Base-by-base conservation (phyloP, 1,140 invertebrate genomes). In the Spodoptera litura region DNA sequence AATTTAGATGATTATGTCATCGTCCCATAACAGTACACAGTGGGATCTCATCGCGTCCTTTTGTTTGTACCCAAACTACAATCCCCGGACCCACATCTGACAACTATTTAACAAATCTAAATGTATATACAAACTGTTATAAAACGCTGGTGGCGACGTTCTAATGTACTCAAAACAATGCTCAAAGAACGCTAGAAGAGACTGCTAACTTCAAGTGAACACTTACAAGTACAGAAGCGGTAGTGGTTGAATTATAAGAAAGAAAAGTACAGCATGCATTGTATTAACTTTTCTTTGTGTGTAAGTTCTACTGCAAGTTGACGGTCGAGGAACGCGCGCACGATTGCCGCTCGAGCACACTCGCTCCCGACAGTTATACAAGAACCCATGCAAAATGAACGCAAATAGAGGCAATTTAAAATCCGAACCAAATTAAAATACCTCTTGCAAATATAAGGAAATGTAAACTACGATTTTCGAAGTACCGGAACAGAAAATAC, bases 221-320 rank as follows among this genome's bases (percentile, higher is more conserved):
- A 61, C 59, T 61, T 31, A 35, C 27, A 31, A 35, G 20, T 13
- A 35, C 20, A 20, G 20, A 25, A 4, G 2, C 59, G 13, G 35
- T 15, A n/a, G 27, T 11, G 31, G 13, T 62, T 12, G 11, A 38
- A 8, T 13, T 61, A 38, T 44, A 38, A 44, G 38, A 44, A 58
- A 38, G 59, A 38, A 62, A 38, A 62, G 31, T n/a, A 35, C 38
- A n/a, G 59, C 59, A 15, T 62, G 59, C 59, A 38, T 62, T 62
- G 35, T 38, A 62, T 62, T 62, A 62, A 62, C 13, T 62, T 62
- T 44, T 62, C 31, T 27, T 61, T 61, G 38, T 35, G 58, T 61
- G 58, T 27, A 61, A 61, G 4, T 61, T 61, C 6, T 27, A 11
- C 58, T 31, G 58, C 25, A 6, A 35, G 25, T 61, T 61, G 27